Evolutionary conservation across 2,888 invertebrate species (phyloP).

Genomic region (Hyposoter dolosus): DNA sequence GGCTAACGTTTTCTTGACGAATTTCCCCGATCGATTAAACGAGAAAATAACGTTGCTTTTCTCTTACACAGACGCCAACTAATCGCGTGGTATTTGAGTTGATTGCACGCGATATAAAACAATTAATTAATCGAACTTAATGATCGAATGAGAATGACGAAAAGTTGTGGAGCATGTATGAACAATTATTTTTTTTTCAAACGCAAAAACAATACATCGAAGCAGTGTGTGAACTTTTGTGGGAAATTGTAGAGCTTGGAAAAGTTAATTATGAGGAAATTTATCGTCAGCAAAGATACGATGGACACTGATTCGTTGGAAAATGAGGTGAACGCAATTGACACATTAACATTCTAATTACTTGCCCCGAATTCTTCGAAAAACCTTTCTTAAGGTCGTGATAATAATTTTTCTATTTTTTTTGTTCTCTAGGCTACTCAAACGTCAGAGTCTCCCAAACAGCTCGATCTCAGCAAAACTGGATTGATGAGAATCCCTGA

Average conservation of each 20-base stretch:
- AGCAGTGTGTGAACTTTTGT: conserved; percentile 36
- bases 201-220: conserved; percentile 10
- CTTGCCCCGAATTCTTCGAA: neutral
- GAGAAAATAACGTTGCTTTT: conserved; percentile 15
- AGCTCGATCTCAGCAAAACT: conserved; percentile 82
- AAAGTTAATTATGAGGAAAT: conserved; percentile 79
- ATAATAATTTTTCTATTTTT: neutral
- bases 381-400: neutral
- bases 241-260: conserved; percentile 76
- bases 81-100: neutral
- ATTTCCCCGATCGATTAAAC: conserved; percentile 11
- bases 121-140: neutral
- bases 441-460: conserved; percentile 77
- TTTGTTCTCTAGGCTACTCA: conserved; percentile 75
- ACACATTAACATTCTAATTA: neutral
- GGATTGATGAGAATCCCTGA: conserved; percentile 84
- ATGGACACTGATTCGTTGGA: conserved; percentile 83
- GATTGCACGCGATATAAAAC: neutral
- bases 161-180: neutral
- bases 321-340: conserved; percentile 79
- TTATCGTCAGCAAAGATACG: conserved; percentile 77
- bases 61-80: neutral
- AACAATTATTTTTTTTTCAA: neutral
- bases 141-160: neutral
- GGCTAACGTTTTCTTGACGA: neutral